These are phyloP conservation scores for Falco berigora DNA, from an alignment of 2,797 vertebrate genomes.

Conservation along the genomic window DNA sequence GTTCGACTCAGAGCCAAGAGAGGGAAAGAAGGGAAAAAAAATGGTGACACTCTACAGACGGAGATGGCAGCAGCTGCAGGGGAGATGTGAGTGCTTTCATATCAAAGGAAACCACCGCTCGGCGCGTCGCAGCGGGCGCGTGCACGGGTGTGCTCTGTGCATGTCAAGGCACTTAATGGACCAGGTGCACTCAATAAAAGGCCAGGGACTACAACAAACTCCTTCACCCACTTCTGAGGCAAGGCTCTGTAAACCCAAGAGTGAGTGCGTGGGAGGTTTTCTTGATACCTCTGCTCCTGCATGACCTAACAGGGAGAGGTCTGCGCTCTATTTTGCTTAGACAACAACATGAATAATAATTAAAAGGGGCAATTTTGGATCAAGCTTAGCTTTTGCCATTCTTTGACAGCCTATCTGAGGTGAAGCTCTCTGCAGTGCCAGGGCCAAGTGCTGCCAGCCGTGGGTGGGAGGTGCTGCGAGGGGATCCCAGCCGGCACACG, in stretches of 20 bases:
- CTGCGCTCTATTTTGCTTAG: not conserved
- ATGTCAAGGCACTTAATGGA: not conserved
- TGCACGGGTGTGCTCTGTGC: not conserved
- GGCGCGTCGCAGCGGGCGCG: not conserved
- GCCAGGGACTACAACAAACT: not conserved
- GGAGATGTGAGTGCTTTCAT: not conserved
- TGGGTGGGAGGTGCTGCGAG: not conserved
- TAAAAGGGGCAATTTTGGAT: not conserved
- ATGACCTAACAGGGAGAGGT: not conserved
- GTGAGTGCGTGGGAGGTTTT: not conserved
- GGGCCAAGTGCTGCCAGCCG: rapidly evolving
- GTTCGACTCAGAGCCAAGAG: not conserved
- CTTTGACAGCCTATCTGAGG: not conserved
- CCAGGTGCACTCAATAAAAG: not conserved
- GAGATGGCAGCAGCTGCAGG: not conserved
- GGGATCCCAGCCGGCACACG: rapidly evolving
- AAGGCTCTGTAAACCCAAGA: not conserved
- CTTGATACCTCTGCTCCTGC: not conserved
- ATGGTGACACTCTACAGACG: not conserved
- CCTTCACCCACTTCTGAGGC: not conserved
- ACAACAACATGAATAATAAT: not conserved
- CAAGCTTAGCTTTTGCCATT: not conserved
- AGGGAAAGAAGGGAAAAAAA: not conserved
- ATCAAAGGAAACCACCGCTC: not conserved
- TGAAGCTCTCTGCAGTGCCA: rapidly evolving